Conservation (phyloP, 1,140 invertebrate species). For the Rhyzopertha dominica region DNA sequence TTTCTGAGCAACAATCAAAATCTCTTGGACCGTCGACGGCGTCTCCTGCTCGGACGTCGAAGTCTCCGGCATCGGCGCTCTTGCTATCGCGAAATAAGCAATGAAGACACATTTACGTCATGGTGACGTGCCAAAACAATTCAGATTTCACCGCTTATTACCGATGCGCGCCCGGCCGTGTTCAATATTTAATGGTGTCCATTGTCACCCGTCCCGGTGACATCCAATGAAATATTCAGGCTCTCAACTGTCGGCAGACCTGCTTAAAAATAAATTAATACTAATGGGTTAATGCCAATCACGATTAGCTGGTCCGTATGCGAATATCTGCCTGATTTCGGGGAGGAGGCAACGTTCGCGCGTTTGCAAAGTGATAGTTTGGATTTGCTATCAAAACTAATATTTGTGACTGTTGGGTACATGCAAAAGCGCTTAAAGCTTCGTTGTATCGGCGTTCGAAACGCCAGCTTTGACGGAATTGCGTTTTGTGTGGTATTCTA, state of each 20-base stretch:
- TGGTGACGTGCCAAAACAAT: conserved; percentile 8
- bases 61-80: neutral
- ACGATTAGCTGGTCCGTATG: conserved; percentile 15
- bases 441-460: too few relatives aligned
- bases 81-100: neutral
- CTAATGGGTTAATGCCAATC: conserved; percentile 16
- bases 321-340: too few relatives aligned
- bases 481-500: too few relatives aligned
- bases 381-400: too few relatives aligned
- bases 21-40: neutral
- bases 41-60: neutral
- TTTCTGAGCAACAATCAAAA: conserved; percentile 23
- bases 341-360: too few relatives aligned
- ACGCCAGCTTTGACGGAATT: too few relatives aligned
- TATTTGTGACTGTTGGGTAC: too few relatives aligned
- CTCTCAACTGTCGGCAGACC: neutral
- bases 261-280: conserved; percentile 15
- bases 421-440: too few relatives aligned
- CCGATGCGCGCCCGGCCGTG: conserved; percentile 1
- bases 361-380: too few relatives aligned
- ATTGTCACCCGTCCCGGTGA: conserved; percentile 8
- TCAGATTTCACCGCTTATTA: conserved; percentile 2
- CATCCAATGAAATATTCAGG: conserved; percentile 11
- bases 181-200: conserved; percentile 5
- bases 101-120: conserved; percentile 1